Evolutionary conservation across 2,888 invertebrate species (phyloP).

Genomic region (Apodemia zela): DNA sequence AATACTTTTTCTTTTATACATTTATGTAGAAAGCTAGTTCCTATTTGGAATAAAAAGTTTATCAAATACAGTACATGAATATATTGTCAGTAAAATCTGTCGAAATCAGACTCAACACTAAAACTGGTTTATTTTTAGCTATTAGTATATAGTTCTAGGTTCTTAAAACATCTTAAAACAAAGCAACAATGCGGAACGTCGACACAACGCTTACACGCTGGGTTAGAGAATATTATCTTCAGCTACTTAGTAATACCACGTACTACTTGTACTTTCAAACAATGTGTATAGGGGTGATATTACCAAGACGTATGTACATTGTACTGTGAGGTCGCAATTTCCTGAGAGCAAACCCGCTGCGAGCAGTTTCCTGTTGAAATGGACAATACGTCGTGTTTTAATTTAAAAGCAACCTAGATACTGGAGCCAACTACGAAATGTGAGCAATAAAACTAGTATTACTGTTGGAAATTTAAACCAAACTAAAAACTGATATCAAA

Average conservation of each 20-base stretch:
- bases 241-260: conserved; percentile 19
- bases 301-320: conserved; percentile 17
- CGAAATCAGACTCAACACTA: not conserved
- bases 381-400: conserved; percentile 48
- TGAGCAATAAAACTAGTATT: conserved; percentile 23
- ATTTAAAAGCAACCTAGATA: conserved; percentile 42
- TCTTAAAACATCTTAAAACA: conserved; percentile 17
- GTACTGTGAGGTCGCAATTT: conserved; percentile 48
- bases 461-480: conserved; percentile 19
- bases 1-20: no score
- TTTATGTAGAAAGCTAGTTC: no score
- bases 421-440: conserved; percentile 23
- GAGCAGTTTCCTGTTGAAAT: conserved; percentile 38
- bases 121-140: not conserved
- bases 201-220: conserved; percentile 13
- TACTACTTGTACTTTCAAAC: conserved; percentile 13
- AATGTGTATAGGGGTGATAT: conserved; percentile 21
- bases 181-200: conserved; percentile 15
- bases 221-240: conserved; percentile 20
- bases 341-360: conserved; percentile 45
- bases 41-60: no score
- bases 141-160: not conserved
- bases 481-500: not conserved
- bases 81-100: no score
- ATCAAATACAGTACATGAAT: no score